A percentile compares a stretch with the other conserved stretches of the same genome.
Conservation (phyloP, 2,888 invertebrate species). For the Zaprionus lineosus region DNA sequence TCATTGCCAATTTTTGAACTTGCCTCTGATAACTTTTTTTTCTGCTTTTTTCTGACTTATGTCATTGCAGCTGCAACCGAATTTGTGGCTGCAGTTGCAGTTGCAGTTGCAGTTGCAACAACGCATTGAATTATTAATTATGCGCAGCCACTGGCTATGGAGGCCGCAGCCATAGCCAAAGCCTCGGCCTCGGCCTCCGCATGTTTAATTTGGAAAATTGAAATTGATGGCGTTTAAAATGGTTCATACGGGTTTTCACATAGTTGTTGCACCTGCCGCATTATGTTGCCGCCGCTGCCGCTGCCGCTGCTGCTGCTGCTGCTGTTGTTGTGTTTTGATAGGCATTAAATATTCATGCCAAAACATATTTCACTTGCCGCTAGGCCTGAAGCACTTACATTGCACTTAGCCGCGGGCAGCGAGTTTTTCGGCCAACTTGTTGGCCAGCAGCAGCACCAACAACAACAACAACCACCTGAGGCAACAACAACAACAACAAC, state of each 20-base stretch:
- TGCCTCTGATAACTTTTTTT: slow-evolving; percentile 35
- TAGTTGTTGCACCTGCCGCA: slow-evolving; percentile 33
- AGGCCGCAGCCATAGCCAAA: slow-evolving; percentile 3
- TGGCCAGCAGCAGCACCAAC: slow-evolving; percentile 7
- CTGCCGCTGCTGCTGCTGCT: slow-evolving; percentile 12
- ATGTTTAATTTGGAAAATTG: slow-evolving; percentile 60
- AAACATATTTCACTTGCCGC: slow-evolving; percentile 67
- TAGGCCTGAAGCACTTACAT: slow-evolving; percentile 34
- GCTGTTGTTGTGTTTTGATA: slow-evolving; percentile 43
- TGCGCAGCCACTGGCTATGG: slow-evolving; percentile 2
- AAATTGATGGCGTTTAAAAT: slow-evolving; percentile 68
- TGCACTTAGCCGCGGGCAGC: slow-evolving; percentile 28
- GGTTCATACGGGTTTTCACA: slow-evolving; percentile 63
- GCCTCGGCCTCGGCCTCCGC: slow-evolving; percentile 14
- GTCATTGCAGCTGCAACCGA: slow-evolving; percentile 44
- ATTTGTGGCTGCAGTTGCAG: neutral
- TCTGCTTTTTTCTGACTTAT: slow-evolving; percentile 66
- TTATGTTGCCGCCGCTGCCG: slow-evolving; percentile 10
- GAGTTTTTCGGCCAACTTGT: slow-evolving; percentile 9
- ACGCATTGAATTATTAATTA: slow-evolving; percentile 71
- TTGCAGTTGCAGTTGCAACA: slow-evolving; percentile 28
- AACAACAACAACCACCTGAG: slow-evolving; percentile 19
- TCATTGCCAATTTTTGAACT: slow-evolving; percentile 62
- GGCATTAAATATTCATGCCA: slow-evolving; percentile 68
- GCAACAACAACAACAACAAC: slow-evolving; percentile 3